Conservation (phyloP, 2,888 invertebrate genomes). For the Digitonthophagus gazella region DNA sequence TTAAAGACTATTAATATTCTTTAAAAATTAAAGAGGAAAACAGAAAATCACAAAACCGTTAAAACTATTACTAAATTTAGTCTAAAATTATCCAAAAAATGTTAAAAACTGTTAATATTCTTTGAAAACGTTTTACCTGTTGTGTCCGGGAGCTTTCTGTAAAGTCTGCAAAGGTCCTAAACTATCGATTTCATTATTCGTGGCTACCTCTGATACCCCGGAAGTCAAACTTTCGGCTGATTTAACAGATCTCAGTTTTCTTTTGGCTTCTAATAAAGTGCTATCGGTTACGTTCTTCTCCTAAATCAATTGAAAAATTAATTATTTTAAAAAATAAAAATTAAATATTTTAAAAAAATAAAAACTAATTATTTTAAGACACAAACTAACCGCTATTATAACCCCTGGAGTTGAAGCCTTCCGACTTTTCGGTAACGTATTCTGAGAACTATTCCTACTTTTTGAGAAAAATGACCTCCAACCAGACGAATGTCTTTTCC, state of each 20-base stretch:
- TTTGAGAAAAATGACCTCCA: slow-evolving; percentile 77
- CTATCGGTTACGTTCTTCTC: slow-evolving; percentile 50
- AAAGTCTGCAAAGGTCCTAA: slow-evolving; percentile 52
- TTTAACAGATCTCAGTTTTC: slow-evolving; percentile 64
- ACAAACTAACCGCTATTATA: slow-evolving; percentile 44
- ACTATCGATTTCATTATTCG: slow-evolving; percentile 43
- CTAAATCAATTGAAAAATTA: slow-evolving; percentile 42
- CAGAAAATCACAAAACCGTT: neutral
- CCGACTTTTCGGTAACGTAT: slow-evolving; percentile 48
- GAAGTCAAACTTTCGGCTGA: slow-evolving; percentile 67
- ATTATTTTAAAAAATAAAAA: no score
- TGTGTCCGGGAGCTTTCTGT: slow-evolving; percentile 55
- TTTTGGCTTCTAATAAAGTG: slow-evolving; percentile 49
- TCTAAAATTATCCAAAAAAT: no score
- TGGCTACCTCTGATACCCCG: slow-evolving; percentile 48
- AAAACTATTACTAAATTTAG: no score
- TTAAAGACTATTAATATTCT: no score
- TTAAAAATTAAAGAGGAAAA: neutral
- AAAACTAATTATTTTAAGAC: no score
- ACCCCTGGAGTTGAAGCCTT: slow-evolving; percentile 55
- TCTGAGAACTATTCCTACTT: slow-evolving; percentile 51
- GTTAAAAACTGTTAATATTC: neutral
- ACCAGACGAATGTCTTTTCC: slow-evolving; percentile 55
- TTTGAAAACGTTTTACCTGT: slow-evolving; percentile 42
- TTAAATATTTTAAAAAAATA: no score